These are phyloP conservation scores for Eupithecia insigniata DNA, from an alignment of 2,888 invertebrate species.

Conservation along the genomic window DNA sequence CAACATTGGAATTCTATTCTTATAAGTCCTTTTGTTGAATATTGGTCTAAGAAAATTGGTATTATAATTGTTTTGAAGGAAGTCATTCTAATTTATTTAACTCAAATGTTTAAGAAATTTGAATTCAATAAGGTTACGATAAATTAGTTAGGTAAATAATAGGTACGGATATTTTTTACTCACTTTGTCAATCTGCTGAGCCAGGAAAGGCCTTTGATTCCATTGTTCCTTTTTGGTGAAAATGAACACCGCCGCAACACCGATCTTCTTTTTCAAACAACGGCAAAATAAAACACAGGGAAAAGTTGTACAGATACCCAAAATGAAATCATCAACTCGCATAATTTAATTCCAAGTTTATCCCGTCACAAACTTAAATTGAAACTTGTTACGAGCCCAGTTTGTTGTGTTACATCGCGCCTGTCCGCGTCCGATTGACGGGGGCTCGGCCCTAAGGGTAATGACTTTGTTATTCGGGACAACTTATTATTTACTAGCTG, in stretches of 20 bases:
- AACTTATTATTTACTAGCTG: neutral
- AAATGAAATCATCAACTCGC: conserved; percentile 15
- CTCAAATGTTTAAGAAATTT: neutral
- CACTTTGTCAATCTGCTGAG: neutral
- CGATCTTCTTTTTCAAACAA: neutral
- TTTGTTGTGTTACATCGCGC: conserved; percentile 41
- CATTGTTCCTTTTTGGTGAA: neutral
- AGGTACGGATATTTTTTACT: neutral
- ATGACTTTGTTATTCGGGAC: neutral
- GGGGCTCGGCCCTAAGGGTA: conserved; percentile 18
- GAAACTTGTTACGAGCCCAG: conserved; percentile 32
- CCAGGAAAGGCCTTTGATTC: neutral
- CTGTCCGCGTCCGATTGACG: conserved; percentile 36
- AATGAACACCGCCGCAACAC: neutral
- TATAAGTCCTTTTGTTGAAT: conserved; percentile 1
- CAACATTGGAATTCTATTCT: conserved; percentile 12
- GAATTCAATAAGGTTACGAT: neutral
- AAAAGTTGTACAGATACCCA: neutral
- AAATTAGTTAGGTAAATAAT: neutral
- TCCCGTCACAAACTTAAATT: conserved; percentile 31
- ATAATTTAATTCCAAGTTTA: conserved; percentile 12
- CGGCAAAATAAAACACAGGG: neutral
- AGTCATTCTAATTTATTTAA: neutral
- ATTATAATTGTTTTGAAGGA: neutral
- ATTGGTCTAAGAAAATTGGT: neutral